Evolutionary conservation across 1,140 invertebrate species (phyloP).

Genomic region (Dendroctonus valens): DNA sequence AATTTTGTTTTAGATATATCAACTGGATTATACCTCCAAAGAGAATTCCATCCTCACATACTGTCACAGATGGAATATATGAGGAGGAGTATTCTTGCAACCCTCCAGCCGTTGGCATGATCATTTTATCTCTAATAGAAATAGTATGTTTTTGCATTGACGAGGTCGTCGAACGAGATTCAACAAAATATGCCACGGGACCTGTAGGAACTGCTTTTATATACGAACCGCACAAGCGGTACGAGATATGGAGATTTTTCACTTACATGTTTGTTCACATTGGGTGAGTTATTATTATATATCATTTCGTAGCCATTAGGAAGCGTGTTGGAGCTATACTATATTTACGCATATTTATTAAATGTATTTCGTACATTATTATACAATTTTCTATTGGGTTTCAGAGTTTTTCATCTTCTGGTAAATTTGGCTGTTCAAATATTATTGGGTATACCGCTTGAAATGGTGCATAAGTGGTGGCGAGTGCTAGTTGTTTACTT

Average conservation of each 20-base stretch:
- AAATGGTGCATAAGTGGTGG: conserved; percentile 96
- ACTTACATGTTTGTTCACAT: conserved; percentile 98
- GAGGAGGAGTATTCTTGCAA: conserved; percentile 83
- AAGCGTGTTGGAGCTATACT: neutral
- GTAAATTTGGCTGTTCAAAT: conserved; percentile 92
- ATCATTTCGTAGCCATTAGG: neutral
- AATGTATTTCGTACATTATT: no score
- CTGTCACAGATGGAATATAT: conserved; percentile 57
- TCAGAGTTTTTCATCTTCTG: conserved; percentile 77
- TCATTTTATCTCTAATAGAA: conserved; percentile 71
- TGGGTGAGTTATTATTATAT: conserved; percentile 62
- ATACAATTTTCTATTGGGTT: conserved; percentile 11
- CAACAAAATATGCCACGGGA: conserved; percentile 57
- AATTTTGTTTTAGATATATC: conserved; percentile 31
- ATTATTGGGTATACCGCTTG: conserved; percentile 86
- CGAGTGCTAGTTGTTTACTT: conserved; percentile 78
- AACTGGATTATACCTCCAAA: conserved; percentile 45
- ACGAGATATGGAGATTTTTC: conserved; percentile 89
- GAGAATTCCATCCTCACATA: conserved; percentile 19
- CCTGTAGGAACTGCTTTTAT: conserved; percentile 78
- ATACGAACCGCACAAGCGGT: conserved; percentile 84
- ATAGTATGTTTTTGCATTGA: conserved; percentile 70
- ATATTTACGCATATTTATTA: neutral
- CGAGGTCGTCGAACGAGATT: conserved; percentile 49
- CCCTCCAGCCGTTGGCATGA: conserved; percentile 84